These are phyloP conservation scores for Nanorana parkeri DNA, from an alignment of 2,113 vertebrate species.

Conservation along the genomic window DNA sequence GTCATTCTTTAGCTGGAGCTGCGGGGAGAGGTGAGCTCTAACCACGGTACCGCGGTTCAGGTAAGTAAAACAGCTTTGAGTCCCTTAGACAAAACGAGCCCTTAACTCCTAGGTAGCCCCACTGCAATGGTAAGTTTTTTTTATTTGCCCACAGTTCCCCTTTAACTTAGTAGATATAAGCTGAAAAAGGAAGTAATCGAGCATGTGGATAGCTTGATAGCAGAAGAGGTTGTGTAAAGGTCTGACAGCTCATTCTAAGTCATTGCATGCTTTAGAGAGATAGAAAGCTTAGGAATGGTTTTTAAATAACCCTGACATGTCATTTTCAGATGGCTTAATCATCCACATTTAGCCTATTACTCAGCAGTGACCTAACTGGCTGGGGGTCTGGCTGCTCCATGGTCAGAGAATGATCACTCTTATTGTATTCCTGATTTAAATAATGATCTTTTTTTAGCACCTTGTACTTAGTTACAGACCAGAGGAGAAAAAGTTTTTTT, in stretches of 20 bases:
- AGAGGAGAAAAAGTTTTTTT: background rate
- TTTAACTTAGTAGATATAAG: background rate
- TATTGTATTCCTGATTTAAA: background rate
- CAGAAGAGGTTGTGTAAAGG: background rate
- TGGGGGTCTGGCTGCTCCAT: background rate
- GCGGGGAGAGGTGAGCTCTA: no score
- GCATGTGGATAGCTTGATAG: background rate
- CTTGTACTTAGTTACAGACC: background rate
- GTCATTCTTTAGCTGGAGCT: no score
- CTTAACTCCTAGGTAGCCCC: no score
- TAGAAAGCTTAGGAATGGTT: background rate
- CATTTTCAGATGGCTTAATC: background rate
- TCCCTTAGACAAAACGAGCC: no score
- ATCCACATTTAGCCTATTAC: slow-evolving; percentile 14
- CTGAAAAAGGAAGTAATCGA: background rate
- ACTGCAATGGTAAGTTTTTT: no score
- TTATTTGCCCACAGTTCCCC: no score
- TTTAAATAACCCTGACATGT: background rate
- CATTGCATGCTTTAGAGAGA: background rate
- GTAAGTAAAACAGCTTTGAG: no score
- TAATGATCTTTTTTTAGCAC: slow-evolving; percentile 19
- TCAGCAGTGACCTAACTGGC: slow-evolving; percentile 20
- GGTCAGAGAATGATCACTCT: slow-evolving; percentile 9
- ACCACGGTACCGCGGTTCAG: no score
- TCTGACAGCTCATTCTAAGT: background rate